These are phyloP conservation scores for Athalia circularis DNA, from an alignment of 2,888 invertebrate species.

Conservation along the genomic window DNA sequence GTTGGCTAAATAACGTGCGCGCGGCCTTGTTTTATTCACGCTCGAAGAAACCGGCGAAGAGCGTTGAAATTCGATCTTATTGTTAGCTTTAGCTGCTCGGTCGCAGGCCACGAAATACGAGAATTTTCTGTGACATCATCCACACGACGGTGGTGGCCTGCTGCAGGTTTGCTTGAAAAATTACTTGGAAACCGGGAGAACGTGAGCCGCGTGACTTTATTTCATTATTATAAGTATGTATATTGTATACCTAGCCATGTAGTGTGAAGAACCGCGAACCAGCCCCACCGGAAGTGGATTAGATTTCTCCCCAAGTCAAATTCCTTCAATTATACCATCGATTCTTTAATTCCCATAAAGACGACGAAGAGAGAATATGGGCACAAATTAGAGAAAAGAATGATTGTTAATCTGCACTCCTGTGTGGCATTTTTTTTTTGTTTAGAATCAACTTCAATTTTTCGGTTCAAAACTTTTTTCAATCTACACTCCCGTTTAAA, in stretches of 20 bases:
- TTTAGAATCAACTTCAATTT: too few species aligned
- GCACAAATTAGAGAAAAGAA: too few species aligned
- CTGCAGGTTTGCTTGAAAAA: neutral
- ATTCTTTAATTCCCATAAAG: too few species aligned
- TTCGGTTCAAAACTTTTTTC: neutral
- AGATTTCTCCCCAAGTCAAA: too few species aligned
- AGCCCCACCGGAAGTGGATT: too few species aligned
- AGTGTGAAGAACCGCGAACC: too few species aligned
- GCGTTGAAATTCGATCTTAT: constrained; percentile 25
- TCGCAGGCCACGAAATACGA: constrained; percentile 25
- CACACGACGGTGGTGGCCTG: constrained; percentile 6
- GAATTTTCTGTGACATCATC: constrained; percentile 23
- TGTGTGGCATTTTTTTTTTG: neutral
- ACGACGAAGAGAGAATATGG: too few species aligned
- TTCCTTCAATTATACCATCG: too few species aligned
- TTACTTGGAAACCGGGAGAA: neutral
- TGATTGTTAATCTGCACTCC: neutral
- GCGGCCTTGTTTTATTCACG: neutral
- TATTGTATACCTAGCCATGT: too few species aligned
- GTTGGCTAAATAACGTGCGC: constrained; percentile 12
- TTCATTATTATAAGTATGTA: too few species aligned
- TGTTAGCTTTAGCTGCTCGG: neutral
- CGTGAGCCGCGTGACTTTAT: too few species aligned
- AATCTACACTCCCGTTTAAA: neutral
- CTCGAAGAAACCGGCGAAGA: constrained; percentile 26